phyloP scores from a whole-genome alignment of 2,888 invertebrate species.

The Cetonia aurata region DNA sequence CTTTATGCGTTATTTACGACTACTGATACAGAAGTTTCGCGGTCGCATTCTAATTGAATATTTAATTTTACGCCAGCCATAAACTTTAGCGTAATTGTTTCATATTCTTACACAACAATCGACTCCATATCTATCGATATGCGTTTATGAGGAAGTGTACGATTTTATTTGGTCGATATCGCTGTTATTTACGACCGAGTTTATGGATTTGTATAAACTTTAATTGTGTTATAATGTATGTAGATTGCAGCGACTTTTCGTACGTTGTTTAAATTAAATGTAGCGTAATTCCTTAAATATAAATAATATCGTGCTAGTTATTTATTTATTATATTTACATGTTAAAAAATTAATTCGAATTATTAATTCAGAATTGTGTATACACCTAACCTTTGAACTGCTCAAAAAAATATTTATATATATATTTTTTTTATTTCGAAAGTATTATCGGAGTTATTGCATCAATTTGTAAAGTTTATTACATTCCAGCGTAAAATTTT shows the following conservation, averaged over 20 bases:
- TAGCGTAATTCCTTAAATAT: slow-evolving; percentile 9
- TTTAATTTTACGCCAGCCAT: slow-evolving; percentile 28
- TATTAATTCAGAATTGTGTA: no score
- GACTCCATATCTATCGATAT: slow-evolving; percentile 2
- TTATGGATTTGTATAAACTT: slow-evolving; percentile 12
- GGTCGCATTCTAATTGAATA: slow-evolving; percentile 29
- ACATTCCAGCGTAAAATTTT: no score
- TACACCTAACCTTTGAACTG: no score
- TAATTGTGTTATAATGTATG: not conserved
- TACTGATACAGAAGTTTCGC: slow-evolving; percentile 24
- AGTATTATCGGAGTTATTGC: no score
- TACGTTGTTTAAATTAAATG: not conserved
- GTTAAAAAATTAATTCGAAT: no score
- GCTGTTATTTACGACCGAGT: slow-evolving; percentile 12
- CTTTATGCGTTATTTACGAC: slow-evolving; percentile 26
- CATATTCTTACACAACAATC: slow-evolving; percentile 23
- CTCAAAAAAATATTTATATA: no score
- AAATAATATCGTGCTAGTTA: not conserved
- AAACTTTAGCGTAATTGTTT: slow-evolving; percentile 27
- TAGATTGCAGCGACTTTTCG: not conserved
- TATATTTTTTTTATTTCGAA: no score
- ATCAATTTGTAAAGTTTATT: no score
- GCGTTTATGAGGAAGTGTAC: slow-evolving; percentile 25
- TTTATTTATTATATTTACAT: no score
- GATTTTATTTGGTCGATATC: slow-evolving; percentile 27